Conservation (phyloP, 2,888 invertebrate species). For the Cerceris ruficornis region DNA sequence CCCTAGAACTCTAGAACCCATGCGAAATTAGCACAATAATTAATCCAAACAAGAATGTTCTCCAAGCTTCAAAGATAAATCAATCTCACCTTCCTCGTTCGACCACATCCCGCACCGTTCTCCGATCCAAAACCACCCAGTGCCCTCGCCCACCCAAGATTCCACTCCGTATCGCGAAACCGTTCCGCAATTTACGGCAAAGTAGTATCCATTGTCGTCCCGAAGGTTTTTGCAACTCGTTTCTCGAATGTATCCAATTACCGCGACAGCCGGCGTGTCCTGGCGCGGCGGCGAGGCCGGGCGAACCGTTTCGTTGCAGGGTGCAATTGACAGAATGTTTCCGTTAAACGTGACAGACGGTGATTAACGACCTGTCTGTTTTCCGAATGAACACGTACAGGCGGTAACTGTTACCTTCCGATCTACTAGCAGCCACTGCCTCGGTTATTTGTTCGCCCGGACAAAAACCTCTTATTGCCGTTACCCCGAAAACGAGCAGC, state of each 20-base stretch:
- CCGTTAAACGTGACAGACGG: conserved; percentile 40
- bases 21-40: too few species aligned
- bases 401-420: conserved; percentile 26
- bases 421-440: conserved; percentile 1
- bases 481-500: conserved; percentile 12
- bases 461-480: conserved; percentile 1
- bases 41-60: too few species aligned
- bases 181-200: too few species aligned
- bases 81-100: too few species aligned
- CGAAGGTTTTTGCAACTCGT: conserved; percentile 5
- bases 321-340: conserved; percentile 48
- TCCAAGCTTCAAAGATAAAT: too few species aligned
- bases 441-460: conserved; percentile 19
- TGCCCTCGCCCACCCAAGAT: too few species aligned
- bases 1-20: too few species aligned
- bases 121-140: too few species aligned
- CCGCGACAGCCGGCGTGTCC: neutral
- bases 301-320: conserved; percentile 26
- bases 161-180: too few species aligned
- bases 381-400: conserved; percentile 47
- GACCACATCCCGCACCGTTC: too few species aligned
- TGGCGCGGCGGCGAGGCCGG: neutral
- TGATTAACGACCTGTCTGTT: conserved; percentile 54
- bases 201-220: too few species aligned
- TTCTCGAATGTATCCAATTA: conserved; percentile 32